Evolutionary conservation across 2,113 vertebrate genomes (phyloP), one percentile per base, ranked within the genome.

Genomic region (Sceloporus tristichus): DNA sequence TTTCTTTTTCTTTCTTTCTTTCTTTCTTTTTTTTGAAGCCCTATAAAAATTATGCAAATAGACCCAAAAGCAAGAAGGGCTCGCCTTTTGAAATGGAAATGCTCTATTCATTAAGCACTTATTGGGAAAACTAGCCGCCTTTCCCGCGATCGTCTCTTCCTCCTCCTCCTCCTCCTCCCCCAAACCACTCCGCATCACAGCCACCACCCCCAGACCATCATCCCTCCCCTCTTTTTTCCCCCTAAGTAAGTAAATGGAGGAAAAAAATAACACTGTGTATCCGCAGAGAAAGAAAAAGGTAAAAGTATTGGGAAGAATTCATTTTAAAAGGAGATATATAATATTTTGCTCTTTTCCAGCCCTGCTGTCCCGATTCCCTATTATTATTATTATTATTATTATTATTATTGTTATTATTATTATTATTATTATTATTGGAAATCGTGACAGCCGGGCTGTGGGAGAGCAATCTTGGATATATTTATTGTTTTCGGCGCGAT

Each of bases 71-170:
- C 90, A 89, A 93, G 84, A 89, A 93, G 84, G 92, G 92, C 70
- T 91, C 88, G 90, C 87, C 92, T 96, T 94, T 91, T 94, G 95
- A 96, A 94, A 95, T 91, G 85, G 92, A 93, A 94, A 94, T 94
- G 84, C 82, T 90, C 86, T 48, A 87, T 89, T 90, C 84, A 87
- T 91, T 92, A 90, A 89, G 89, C 87, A 92, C 81, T 76, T 83
- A 85, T 88, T 93, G 90, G 90, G 27, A 76, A 95, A 95, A 94
- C 85, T 91, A 95, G 87, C 86, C 82, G 40, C 42, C 27, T 77
- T 88, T 86, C 86, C 90, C 27, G 68, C 68, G 68, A 68, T 85
- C 14, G 19, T 5, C 79, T 10, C 54, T 9, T 38, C 38, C 62
- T 29, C 21, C 80, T 25, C 38, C 62, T 29, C 21, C 80, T 25